A percentile compares a stretch with the other conserved stretches of the same genome.
Evolutionary conservation across 1,140 invertebrate species (phyloP).

Genomic region (Arion vulgaris): DNA sequence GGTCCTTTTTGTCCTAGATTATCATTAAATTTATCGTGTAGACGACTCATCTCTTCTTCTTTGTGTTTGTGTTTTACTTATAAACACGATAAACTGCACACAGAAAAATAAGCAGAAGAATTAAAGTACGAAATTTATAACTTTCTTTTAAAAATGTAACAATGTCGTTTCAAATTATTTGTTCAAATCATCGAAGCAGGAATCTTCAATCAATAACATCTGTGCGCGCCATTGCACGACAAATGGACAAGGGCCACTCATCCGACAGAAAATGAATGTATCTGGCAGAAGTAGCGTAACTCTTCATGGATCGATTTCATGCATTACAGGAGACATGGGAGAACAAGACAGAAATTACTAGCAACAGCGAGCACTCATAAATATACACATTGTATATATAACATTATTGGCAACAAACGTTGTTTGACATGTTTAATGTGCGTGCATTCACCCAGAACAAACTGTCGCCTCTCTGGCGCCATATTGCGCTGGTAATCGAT

Average conservation of each 20-base stretch:
- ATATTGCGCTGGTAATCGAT: slow-evolving; percentile 11
- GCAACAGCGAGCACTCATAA: background rate
- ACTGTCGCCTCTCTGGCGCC: background rate
- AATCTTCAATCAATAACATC: background rate
- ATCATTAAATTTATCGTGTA: no score
- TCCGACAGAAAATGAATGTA: background rate
- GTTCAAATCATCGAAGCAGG: no score
- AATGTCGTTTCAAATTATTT: no score
- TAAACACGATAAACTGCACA: no score
- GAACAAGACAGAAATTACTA: background rate
- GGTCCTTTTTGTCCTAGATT: no score
- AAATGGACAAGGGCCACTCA: background rate
- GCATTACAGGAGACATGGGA: background rate
- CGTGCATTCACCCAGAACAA: slow-evolving; percentile 5
- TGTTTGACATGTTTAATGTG: background rate
- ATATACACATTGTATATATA: background rate
- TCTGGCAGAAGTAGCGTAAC: background rate
- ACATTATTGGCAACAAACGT: background rate
- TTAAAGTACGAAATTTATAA: no score
- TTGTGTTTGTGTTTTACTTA: no score
- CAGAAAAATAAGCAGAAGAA: no score
- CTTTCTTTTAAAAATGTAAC: no score
- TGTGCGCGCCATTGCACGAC: background rate
- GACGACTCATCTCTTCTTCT: no score
- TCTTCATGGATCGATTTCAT: background rate